phyloP scores from a whole-genome alignment of 2,888 invertebrate genomes.

The Macropis europaea region DNA sequence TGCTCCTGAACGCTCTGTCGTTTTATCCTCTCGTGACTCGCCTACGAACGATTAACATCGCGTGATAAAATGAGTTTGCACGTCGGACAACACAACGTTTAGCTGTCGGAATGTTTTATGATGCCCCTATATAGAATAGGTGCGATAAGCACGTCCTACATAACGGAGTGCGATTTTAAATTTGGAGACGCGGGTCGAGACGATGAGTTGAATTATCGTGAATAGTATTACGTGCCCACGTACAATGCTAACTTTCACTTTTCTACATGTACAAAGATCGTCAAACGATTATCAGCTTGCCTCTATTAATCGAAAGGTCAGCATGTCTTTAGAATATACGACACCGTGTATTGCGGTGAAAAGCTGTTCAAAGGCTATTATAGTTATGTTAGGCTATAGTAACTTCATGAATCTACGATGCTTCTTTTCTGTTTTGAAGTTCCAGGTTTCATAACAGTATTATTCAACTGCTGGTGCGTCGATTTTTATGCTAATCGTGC shows the following conservation, averaged over 20 bases:
- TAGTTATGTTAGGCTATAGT: no score
- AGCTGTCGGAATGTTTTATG: no score
- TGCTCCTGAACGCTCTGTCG: constrained; percentile 46
- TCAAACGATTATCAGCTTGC: constrained; percentile 19
- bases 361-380: no score
- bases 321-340: not conserved
- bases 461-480: no score
- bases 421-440: no score
- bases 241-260: constrained; percentile 53
- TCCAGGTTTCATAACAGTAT: no score
- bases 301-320: constrained; percentile 35
- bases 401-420: no score
- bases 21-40: constrained; percentile 45
- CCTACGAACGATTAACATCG: constrained; percentile 59
- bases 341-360: not conserved
- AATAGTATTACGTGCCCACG: constrained; percentile 12
- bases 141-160: not conserved
- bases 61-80: not conserved
- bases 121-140: not conserved
- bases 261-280: constrained; percentile 30
- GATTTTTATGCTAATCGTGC: no score
- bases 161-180: not conserved
- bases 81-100: no score
- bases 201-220: not conserved
- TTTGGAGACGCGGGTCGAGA: not conserved